These are phyloP conservation scores for Smittia sp. DNA, from an alignment of 2,888 invertebrate species.

Conservation along the genomic window DNA sequence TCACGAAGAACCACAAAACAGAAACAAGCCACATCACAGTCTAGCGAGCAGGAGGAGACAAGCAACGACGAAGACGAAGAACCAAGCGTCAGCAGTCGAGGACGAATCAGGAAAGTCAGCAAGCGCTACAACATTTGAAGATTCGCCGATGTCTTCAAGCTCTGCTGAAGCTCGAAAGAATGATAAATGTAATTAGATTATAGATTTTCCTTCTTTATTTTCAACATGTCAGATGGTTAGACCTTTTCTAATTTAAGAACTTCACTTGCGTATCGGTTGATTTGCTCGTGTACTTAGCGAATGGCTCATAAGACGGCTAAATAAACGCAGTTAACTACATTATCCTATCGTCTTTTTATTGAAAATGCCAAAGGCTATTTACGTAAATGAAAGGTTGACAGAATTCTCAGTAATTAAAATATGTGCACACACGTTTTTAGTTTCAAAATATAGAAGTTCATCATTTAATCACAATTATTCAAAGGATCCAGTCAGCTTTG, in stretches of 20 bases:
- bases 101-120: slow-evolving; percentile 67
- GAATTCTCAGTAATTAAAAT: background rate
- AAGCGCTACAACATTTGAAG: background rate
- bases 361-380: no score
- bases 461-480: background rate
- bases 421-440: background rate
- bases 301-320: no score
- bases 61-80: slow-evolving; percentile 49
- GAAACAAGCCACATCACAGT: background rate
- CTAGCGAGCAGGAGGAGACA: slow-evolving; percentile 45
- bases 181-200: no score
- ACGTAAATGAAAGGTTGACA: background rate
- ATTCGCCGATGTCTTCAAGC: background rate
- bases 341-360: background rate
- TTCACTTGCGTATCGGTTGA: no score
- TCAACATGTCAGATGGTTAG: no score
- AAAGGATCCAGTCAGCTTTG: no score
- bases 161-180: no score
- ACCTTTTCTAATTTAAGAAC: no score
- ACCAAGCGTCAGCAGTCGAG: slow-evolving; percentile 72
- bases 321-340: no score
- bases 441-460: background rate
- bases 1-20: slow-evolving; percentile 34
- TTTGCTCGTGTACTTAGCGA: no score
- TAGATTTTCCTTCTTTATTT: no score